Percentiles rank a stretch among this genome's conserved stretches.
phyloP scores from a whole-genome alignment of 2,888 invertebrate genomes.

The Eupithecia exiguata region DNA sequence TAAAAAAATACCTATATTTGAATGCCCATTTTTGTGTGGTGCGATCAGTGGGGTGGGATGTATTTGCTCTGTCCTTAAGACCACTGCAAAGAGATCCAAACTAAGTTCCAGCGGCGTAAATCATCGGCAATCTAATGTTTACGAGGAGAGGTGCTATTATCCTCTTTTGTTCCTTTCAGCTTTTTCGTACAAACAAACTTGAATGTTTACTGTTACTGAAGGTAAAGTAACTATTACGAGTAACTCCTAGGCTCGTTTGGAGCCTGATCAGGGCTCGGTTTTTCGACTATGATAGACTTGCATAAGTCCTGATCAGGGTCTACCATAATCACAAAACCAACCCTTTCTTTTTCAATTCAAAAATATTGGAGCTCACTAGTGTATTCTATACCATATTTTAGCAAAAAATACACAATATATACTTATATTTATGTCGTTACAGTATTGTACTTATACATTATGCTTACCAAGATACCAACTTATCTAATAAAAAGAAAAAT shows the following conservation, averaged over 20 bases:
- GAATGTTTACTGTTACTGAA: conserved; percentile 4
- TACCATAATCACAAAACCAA: no score
- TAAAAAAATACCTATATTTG: not conserved
- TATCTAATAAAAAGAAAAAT: no score
- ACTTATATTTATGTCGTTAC: no score
- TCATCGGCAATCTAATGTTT: conserved; percentile 63
- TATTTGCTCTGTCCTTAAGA: conserved; percentile 10
- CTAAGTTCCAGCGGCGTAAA: conserved; percentile 49
- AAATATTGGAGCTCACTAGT: not conserved
- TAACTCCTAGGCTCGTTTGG: no score
- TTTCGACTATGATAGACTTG: no score
- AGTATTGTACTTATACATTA: no score
- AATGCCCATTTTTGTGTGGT: not conserved
- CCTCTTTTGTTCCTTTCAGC: conserved; percentile 31
- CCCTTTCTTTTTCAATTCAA: no score
- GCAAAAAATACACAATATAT: no score
- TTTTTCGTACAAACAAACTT: conserved; percentile 24
- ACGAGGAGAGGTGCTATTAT: conserved; percentile 52
- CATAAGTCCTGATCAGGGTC: no score
- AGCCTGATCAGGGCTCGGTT: no score
- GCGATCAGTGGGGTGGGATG: not conserved
- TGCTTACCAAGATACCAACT: no score
- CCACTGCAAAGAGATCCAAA: conserved; percentile 34
- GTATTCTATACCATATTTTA: not conserved
- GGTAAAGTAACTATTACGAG: not conserved